Evolutionary conservation across 2,113 vertebrate species (phyloP), one percentile per base, ranked within the genome.

Genomic region (Neolamprologus sp.): DNA sequence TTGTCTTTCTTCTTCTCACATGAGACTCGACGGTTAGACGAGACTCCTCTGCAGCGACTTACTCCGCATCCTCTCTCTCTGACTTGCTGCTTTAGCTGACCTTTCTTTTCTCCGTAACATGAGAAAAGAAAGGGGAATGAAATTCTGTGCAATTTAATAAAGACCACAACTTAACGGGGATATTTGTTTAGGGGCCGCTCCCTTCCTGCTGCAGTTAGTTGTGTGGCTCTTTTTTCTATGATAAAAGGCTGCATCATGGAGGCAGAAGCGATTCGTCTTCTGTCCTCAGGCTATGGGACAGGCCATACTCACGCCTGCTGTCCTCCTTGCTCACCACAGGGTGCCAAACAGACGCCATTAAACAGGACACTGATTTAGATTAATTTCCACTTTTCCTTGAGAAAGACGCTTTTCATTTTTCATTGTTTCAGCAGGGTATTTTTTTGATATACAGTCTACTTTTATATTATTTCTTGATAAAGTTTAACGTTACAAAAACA

Each of bases 221-320:
- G n/a, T 23, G 55, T 19, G 71, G 17, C 13, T 84, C 42, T 85
- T 87, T 86, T 91, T 35, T 84, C 19, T 2, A 7, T 7, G 85
- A 89, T 82, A 68, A 91, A 93, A 88, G 86, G 47, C n/a, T 53
- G 81, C 82, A 80, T 84, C 75, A 75, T 31, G 73, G 85, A 91
- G 80, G 85, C 87, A 92, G 83, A 90, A 89, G 82, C 53, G 81
- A 91, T 90, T 87, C 2, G 75, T 86, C 83, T 84, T 78, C 71
- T 81, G 80, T 90, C 92, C 87, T 87, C 83, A 33, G 90, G 89
- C 90, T 88, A 82, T 84, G 63, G 84, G 68, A 54, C 78, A 33
- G n/a, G 37, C 65, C 65, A 51, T 5, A 37, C 60, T 37, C 63
- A 31, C 10, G 78, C 63, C 55, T 55, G 78, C 90, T 57, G 71